These are phyloP conservation scores for Endotricha flammealis DNA, from an alignment of 2,888 invertebrate genomes.

Conservation along the genomic window DNA sequence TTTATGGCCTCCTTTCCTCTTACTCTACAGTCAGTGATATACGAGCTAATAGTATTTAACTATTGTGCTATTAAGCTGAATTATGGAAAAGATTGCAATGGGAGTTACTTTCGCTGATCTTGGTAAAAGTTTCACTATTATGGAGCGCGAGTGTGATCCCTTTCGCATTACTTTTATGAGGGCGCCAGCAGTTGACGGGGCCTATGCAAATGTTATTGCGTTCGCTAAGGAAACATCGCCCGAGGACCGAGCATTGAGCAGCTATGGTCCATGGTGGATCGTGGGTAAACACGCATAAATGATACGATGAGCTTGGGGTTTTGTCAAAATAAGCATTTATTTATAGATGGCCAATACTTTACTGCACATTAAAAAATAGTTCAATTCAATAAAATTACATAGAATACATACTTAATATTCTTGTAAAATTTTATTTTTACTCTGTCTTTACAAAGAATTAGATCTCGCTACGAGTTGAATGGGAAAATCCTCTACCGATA, in stretches of 20 bases:
- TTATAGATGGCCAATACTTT: no score
- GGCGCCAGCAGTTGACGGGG: conserved; percentile 55
- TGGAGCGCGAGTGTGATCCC: conserved; percentile 55
- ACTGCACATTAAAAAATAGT: no score
- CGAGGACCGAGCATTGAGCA: conserved; percentile 24
- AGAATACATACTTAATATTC: no score
- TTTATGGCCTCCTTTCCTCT: conserved; percentile 1
- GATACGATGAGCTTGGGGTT: no score
- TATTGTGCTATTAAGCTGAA: conserved; percentile 19
- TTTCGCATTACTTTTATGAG: conserved; percentile 63
- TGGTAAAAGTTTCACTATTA: conserved; percentile 56
- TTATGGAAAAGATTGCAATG: conserved; percentile 39
- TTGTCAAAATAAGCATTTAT: no score
- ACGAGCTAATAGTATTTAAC: conserved; percentile 6
- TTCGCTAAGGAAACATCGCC: conserved; percentile 47
- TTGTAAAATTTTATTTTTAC: no score
- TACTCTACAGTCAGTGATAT: conserved; percentile 2
- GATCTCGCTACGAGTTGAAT: conserved; percentile 3
- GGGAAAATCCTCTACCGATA: conserved; percentile 10
- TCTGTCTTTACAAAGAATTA: background rate
- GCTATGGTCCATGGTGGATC: conserved; percentile 17
- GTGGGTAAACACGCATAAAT: conserved; percentile 8
- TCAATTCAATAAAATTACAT: no score
- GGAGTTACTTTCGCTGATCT: conserved; percentile 57
- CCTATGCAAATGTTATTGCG: conserved; percentile 71